These are phyloP conservation scores for Ptyas mucosa DNA, from an alignment of 2,113 vertebrate species.

Conservation along the genomic window DNA sequence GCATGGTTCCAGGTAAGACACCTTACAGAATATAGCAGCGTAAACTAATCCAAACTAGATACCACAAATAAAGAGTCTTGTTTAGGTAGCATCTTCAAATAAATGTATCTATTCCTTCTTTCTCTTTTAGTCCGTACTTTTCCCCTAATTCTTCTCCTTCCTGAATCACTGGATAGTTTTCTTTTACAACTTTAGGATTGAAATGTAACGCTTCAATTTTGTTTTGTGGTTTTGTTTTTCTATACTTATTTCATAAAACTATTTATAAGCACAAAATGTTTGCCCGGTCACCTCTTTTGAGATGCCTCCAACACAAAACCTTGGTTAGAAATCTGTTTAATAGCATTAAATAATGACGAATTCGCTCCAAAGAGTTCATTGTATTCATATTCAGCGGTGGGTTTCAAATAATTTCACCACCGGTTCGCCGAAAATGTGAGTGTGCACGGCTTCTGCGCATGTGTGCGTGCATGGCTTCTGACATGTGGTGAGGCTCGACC, in stretches of 20 bases:
- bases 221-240: background rate
- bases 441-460: too few species aligned
- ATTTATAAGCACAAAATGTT: background rate
- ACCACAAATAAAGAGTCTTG: background rate
- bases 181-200: background rate
- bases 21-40: background rate
- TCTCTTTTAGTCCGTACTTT: background rate
- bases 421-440: too few species aligned
- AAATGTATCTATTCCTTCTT: background rate
- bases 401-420: too few species aligned
- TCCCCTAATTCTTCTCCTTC: background rate
- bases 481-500: too few species aligned
- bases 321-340: background rate
- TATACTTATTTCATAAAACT: background rate
- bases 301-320: background rate
- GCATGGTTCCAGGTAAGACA: slow-evolving; percentile 79
- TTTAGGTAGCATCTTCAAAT: background rate
- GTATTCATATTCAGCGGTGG: too few species aligned
- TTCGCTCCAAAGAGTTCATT: background rate
- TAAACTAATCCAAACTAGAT: background rate
- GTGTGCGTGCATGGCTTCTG: too few species aligned
- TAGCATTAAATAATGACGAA: background rate
- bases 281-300: background rate
- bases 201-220: background rate
- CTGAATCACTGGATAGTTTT: background rate